phyloP scores from a whole-genome alignment of 2,113 vertebrate genomes.

The Callopanchax toddi region DNA sequence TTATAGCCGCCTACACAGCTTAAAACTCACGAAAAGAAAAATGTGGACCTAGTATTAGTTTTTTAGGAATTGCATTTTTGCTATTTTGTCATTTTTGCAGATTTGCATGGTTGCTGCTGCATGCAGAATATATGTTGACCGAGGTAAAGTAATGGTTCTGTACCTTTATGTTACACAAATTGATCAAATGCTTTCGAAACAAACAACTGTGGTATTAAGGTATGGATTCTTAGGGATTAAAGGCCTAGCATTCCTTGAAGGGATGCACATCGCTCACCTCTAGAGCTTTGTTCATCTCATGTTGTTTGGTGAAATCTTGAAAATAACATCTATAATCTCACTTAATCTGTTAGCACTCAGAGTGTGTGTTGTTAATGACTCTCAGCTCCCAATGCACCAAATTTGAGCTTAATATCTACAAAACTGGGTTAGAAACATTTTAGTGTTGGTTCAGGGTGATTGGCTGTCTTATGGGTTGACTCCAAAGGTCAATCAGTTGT shows the following conservation, averaged over 20 bases:
- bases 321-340: no score
- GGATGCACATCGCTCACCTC: no score
- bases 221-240: not conserved
- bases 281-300: not conserved
- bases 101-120: constrained; percentile 15
- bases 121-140: not conserved
- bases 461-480: not conserved
- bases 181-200: no score
- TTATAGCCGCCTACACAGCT: constrained; percentile 29
- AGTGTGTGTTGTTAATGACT: not conserved
- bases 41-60: constrained; percentile 16
- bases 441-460: not conserved
- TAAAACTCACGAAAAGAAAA: constrained; percentile 27
- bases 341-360: not conserved
- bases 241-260: not conserved
- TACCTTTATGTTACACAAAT: no score
- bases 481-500: not conserved
- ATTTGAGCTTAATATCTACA: not conserved
- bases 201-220: no score
- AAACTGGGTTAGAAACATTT: no score
- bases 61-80: constrained; percentile 13
- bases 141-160: not conserved
- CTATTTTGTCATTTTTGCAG: constrained; percentile 26
- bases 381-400: not conserved
- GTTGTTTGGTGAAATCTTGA: not conserved